Evolutionary conservation across 2,888 invertebrate genomes (phyloP).

Genomic region (Agrochola macilenta): DNA sequence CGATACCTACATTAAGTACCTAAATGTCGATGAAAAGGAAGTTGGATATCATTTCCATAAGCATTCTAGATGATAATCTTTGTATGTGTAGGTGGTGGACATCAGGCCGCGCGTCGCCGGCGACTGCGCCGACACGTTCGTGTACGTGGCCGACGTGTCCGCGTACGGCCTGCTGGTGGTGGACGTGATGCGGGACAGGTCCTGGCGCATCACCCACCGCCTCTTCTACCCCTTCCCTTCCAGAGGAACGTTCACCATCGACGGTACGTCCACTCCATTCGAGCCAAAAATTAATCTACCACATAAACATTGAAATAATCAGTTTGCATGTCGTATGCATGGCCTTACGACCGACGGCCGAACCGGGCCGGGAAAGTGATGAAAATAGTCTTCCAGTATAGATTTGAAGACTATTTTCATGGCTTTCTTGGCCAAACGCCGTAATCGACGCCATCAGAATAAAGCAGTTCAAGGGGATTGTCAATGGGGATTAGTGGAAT

Average conservation of each 20-base stretch:
- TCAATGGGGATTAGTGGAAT: no score
- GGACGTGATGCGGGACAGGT: slow-evolving; percentile 88
- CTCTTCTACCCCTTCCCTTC: slow-evolving; percentile 92
- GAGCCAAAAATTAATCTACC: neutral
- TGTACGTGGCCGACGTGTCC: slow-evolving; percentile 93
- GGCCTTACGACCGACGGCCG: neutral
- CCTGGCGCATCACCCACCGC: slow-evolving; percentile 92
- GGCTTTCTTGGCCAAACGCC: no score
- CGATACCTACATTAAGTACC: neutral
- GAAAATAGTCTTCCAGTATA: neutral
- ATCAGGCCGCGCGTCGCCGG: slow-evolving; percentile 83
- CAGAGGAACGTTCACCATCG: slow-evolving; percentile 91
- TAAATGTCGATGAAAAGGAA: neutral
- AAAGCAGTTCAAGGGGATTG: neutral
- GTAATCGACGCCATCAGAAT: neutral
- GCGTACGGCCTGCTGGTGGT: slow-evolving; percentile 92
- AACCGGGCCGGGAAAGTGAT: neutral
- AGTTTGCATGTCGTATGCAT: neutral
- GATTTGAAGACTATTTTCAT: neutral
- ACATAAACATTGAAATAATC: neutral
- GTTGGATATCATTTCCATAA: neutral
- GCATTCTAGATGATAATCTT: neutral
- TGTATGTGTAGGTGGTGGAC: slow-evolving; percentile 88
- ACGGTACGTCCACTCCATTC: slow-evolving; percentile 78
- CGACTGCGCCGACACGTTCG: slow-evolving; percentile 91